These are phyloP conservation scores for Vollenhovia emeryi DNA, from an alignment of 1,140 invertebrate genomes.

Conservation along the genomic window DNA sequence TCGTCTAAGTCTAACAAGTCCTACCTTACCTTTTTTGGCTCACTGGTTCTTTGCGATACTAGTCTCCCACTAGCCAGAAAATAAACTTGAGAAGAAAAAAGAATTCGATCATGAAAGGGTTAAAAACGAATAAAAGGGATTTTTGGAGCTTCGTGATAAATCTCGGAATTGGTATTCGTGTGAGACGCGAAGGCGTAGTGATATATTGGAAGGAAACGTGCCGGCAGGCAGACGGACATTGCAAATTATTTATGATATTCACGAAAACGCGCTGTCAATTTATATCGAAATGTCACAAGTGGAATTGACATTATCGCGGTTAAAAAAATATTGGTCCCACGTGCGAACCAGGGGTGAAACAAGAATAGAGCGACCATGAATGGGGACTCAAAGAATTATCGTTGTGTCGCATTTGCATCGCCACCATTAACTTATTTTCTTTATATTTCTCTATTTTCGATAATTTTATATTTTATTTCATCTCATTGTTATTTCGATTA, in stretches of 20 bases:
- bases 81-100: no score
- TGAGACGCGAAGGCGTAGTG: background rate
- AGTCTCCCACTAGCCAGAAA: no score
- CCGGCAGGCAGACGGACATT: slow-evolving; percentile 21
- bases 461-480: background rate
- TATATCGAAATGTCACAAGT: slow-evolving; percentile 34
- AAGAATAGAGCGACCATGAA: background rate
- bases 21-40: no score
- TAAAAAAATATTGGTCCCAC: slow-evolving; percentile 17
- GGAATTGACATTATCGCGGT: slow-evolving; percentile 39
- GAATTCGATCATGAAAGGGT: no score
- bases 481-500: background rate
- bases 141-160: slow-evolving; percentile 1
- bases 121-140: background rate
- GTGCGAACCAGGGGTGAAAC: background rate
- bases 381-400: background rate
- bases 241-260: slow-evolving; percentile 59
- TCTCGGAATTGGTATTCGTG: slow-evolving; percentile 17
- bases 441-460: background rate
- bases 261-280: slow-evolving; percentile 46
- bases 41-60: no score
- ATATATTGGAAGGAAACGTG: slow-evolving; percentile 52
- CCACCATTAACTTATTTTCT: background rate
- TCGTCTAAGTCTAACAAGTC: no score
- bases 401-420: background rate